These are phyloP conservation scores for Pangasius sanitwongsei DNA, from an alignment of 2,797 vertebrate species.

Conservation along the genomic window DNA sequence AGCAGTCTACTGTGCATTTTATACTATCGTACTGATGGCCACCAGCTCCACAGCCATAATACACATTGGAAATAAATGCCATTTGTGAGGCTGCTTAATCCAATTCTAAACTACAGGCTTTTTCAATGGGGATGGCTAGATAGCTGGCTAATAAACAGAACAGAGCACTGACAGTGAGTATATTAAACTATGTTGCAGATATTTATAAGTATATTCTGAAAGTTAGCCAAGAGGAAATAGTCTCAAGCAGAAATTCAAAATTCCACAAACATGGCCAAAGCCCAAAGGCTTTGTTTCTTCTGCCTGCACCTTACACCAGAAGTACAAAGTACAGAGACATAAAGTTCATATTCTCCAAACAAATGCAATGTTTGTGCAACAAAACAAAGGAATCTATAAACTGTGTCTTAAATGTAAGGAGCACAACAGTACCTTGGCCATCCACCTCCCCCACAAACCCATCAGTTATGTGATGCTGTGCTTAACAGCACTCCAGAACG, in stretches of 20 bases:
- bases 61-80: constrained; percentile 25
- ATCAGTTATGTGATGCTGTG: constrained; percentile 57
- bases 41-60: constrained; percentile 52
- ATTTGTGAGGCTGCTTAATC: constrained; percentile 25
- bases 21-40: constrained; percentile 64
- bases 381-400: constrained; percentile 27
- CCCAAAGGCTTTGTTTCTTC: neutral
- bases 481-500: constrained; percentile 57
- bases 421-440: constrained; percentile 24
- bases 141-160: constrained; percentile 4
- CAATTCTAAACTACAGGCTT: constrained; percentile 32
- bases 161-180: constrained; percentile 14
- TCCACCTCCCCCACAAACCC: constrained; percentile 40
- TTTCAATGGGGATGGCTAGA: constrained; percentile 8
- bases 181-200: constrained; percentile 12
- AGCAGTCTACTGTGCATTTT: constrained; percentile 70
- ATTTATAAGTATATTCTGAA: neutral
- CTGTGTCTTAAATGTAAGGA: constrained; percentile 38
- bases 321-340: neutral
- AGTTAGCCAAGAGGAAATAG: neutral
- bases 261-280: neutral
- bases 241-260: neutral
- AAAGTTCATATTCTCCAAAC: neutral
- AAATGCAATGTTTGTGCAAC: neutral
- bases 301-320: constrained; percentile 12